Conservation (phyloP, 2,888 invertebrate species). For the Metalampra italica region DNA sequence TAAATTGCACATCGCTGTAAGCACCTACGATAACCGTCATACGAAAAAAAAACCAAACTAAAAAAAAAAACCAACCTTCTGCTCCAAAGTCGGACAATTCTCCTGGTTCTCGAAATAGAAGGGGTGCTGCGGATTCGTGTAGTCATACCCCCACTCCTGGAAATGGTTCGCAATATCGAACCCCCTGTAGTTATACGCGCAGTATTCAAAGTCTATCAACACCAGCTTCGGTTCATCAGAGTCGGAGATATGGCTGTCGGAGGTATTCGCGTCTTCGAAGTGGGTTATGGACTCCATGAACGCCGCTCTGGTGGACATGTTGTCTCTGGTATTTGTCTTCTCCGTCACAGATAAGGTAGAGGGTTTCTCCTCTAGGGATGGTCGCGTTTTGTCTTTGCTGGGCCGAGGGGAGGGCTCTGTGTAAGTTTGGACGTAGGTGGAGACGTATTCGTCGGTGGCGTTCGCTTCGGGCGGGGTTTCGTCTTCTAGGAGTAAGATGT, state of each 20-base stretch:
- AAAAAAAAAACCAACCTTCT: constrained; percentile 79
- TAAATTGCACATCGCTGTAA: too few species aligned
- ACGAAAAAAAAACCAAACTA: neutral
- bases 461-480: constrained; percentile 4
- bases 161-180: constrained; percentile 98
- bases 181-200: constrained; percentile 90
- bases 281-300: constrained; percentile 20
- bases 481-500: constrained; percentile 75
- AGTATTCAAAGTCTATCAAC: constrained; percentile 96
- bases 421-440: constrained; percentile 32
- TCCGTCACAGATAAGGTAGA: neutral
- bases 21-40: too few species aligned
- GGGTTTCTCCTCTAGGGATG: neutral
- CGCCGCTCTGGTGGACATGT: neutral
- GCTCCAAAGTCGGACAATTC: constrained; percentile 86
- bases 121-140: constrained; percentile 87
- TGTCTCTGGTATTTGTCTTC: constrained; percentile 19
- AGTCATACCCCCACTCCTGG: constrained; percentile 94
- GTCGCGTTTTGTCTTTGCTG: constrained; percentile 17
- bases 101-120: constrained; percentile 84
- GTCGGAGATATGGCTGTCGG: constrained; percentile 58
- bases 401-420: constrained; percentile 3
- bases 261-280: constrained; percentile 52
- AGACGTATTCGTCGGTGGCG: constrained; percentile 29
- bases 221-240: constrained; percentile 81